These are phyloP conservation scores for Sebastes cheni DNA, from an alignment of 2,797 vertebrate genomes.

Conservation along the genomic window DNA sequence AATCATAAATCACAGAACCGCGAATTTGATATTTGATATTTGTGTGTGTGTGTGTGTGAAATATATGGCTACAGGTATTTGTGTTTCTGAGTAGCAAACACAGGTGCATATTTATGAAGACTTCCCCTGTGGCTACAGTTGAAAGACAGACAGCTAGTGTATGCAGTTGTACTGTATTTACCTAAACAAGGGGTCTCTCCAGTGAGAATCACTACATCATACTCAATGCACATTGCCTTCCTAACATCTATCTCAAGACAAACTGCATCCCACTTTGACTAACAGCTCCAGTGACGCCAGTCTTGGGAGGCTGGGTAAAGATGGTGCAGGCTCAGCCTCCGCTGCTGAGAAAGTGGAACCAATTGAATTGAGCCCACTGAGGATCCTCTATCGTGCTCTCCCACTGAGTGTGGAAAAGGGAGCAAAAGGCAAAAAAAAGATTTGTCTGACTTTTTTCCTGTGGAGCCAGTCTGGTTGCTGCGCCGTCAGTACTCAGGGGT, in stretches of 20 bases:
- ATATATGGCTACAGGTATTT: neutral
- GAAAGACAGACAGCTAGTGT: neutral
- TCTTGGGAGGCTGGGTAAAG: slow-evolving; percentile 23
- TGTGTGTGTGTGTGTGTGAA: neutral
- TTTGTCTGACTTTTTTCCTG: slow-evolving; percentile 51
- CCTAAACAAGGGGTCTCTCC: neutral
- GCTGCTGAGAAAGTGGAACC: slow-evolving; percentile 45
- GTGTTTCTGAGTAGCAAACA: neutral
- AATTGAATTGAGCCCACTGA: slow-evolving; percentile 62
- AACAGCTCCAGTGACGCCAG: slow-evolving; percentile 19
- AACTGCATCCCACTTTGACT: slow-evolving; percentile 15
- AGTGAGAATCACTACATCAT: neutral
- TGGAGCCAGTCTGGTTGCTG: slow-evolving; percentile 27
- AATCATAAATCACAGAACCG: neutral
- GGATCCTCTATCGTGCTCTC: slow-evolving; percentile 46
- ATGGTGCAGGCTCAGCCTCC: slow-evolving; percentile 18
- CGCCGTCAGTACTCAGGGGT: slow-evolving; percentile 1
- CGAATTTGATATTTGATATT: neutral
- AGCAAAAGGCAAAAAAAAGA: slow-evolving; percentile 45
- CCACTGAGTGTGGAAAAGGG: slow-evolving; percentile 53
- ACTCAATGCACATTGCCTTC: neutral
- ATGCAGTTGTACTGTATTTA: slow-evolving; percentile 6
- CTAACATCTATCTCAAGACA: slow-evolving; percentile 8
- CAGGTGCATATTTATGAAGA: neutral
- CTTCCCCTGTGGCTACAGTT: neutral